These are phyloP conservation scores for Sander lucioperca DNA, from an alignment of 2,113 vertebrate species.

Conservation along the genomic window DNA sequence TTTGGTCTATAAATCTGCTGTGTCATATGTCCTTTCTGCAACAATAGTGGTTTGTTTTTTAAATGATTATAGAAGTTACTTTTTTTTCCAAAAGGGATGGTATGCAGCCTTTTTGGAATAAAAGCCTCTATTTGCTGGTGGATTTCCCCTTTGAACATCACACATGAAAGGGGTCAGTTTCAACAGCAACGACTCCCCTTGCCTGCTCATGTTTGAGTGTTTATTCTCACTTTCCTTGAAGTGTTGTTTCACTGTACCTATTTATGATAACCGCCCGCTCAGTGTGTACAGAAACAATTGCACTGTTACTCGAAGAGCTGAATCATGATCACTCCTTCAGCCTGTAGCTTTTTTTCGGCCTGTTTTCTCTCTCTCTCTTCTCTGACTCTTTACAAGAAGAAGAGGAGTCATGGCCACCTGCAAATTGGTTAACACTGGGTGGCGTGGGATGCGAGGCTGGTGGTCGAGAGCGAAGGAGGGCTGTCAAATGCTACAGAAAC, in stretches of 20 bases:
- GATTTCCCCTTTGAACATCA: conserved; percentile 54
- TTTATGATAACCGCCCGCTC: conserved; percentile 79
- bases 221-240: conserved; percentile 80
- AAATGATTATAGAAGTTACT: conserved; percentile 3
- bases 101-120: conserved; percentile 32
- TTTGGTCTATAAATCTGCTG: neutral
- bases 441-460: conserved; percentile 63
- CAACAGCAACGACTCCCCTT: conserved; percentile 40
- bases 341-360: conserved; percentile 1
- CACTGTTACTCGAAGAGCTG: conserved; percentile 76
- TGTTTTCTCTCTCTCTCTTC: conserved; percentile 2
- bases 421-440: conserved; percentile 34
- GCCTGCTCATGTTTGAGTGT: conserved; percentile 62
- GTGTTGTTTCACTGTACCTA: conserved; percentile 66
- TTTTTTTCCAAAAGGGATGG: conserved; percentile 37
- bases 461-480: conserved; percentile 77
- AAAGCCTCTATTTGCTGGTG: conserved; percentile 19
- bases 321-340: conserved; percentile 68
- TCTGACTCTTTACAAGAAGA: conserved; percentile 67
- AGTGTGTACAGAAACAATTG: conserved; percentile 58
- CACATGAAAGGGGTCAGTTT: conserved; percentile 65
- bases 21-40: neutral
- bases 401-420: conserved; percentile 61
- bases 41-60: neutral
- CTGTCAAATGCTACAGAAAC: conserved; percentile 79